Evolutionary conservation across 2,113 vertebrate species (phyloP), one percentile per base, ranked within the genome.

Genomic region (Sclerurus mexicanus): DNA sequence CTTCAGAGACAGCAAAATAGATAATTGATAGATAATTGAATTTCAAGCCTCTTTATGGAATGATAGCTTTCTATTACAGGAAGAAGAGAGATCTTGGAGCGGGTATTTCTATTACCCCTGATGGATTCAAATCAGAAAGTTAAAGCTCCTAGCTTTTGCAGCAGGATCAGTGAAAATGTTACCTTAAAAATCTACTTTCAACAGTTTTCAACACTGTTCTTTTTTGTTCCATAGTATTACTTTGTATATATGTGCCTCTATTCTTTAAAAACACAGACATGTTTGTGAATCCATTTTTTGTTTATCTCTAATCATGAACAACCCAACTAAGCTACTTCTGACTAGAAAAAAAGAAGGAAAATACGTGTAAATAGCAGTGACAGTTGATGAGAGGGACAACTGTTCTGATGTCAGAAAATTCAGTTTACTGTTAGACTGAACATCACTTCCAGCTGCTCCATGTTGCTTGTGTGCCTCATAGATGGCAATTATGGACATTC

Each of bases 401-500:
- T 59, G 27, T 58, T 72, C 47, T 89, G 73, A 88, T 2, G 0
- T 95, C 77, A 95, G 55, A 75, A 88, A 93, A 81, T 73, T 64
- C 75, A 49, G 52, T 76, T 81, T 77, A 77, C 35, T 52, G 42
- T 87, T 82, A 78, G 91, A 95, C 66, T 56, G 96, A 92, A 33
- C 42, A 89, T 60, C 40, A 20, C 66, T 94, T 91, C 86, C 84
- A 97, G 97, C 94, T 97, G 92, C 20, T 39, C 64, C 87, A 40
- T 88, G 81, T 84, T 64, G 69, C 68, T 71, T 71, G 71, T 64
- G 46, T 93, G 72, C 46, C 85, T 80, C 12, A 6, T 49, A 82
- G 90, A 40, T n/a, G 30, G 66, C 62, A 97, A 96, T 96, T 97
- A 97, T 1, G 46, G 71, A 80, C 60, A 95, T 88, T 96, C 78